These are phyloP conservation scores for Vombatus ursinus DNA, from an alignment of 2,113 vertebrate genomes.

Conservation along the genomic window DNA sequence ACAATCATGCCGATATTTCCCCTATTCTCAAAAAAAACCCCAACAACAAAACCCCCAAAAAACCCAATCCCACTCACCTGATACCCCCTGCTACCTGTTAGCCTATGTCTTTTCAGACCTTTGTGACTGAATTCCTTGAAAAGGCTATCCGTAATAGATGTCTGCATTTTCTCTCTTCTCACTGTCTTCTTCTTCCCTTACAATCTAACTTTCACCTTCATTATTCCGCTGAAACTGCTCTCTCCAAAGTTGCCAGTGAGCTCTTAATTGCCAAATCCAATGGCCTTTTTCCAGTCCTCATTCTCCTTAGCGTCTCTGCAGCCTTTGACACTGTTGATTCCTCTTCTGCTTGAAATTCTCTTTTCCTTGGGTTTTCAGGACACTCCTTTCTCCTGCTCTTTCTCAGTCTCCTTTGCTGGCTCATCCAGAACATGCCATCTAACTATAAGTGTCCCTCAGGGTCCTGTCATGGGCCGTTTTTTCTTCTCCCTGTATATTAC, in stretches of 20 bases:
- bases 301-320: not conserved
- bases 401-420: not conserved
- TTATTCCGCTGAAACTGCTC: not conserved
- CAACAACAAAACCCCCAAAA: not conserved
- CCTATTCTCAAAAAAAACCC: not conserved
- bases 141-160: not conserved
- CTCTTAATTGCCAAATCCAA: not conserved
- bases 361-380: not conserved
- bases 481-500: not conserved
- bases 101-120: not conserved
- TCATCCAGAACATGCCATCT: not conserved
- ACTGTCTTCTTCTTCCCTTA: not conserved
- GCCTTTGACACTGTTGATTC: not conserved
- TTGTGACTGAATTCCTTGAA: not conserved
- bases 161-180: not conserved
- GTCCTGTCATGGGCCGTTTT: not conserved
- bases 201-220: not conserved
- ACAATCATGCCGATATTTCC: not conserved
- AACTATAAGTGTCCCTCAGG: not conserved
- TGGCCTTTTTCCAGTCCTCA: not conserved
- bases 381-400: not conserved
- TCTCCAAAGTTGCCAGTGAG: not conserved
- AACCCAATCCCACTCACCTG: not conserved
- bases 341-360: not conserved
- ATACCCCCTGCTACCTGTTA: not conserved